These are phyloP conservation scores for Ennomos erosarius DNA, from an alignment of 2,888 invertebrate genomes.

Conservation along the genomic window DNA sequence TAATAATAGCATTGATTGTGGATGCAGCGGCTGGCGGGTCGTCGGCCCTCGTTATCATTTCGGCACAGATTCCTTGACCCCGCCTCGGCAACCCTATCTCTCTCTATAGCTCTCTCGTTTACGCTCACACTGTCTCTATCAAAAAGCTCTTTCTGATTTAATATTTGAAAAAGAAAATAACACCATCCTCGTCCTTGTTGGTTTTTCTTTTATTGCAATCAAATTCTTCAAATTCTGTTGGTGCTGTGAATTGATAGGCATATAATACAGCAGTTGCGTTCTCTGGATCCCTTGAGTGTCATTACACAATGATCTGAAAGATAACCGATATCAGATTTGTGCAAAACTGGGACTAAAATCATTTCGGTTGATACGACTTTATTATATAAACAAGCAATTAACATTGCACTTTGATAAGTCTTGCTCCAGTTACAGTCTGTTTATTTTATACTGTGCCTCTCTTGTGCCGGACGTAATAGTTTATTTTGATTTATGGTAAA, in stretches of 20 bases:
- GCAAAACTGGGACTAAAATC: conserved; percentile 18
- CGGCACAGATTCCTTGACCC: conserved; percentile 81
- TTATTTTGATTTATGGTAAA: conserved; percentile 2
- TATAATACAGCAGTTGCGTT: too few species aligned
- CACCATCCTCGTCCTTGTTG: too few species aligned
- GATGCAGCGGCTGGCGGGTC: conserved; percentile 54
- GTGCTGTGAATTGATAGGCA: too few species aligned
- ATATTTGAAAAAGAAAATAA: background rate
- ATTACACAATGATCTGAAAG: conserved; percentile 17
- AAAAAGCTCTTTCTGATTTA: conserved; percentile 14
- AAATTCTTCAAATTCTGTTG: too few species aligned
- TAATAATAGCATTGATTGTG: conserved; percentile 48
- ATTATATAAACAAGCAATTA: conserved; percentile 24
- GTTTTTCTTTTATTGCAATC: too few species aligned
- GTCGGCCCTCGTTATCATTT: conserved; percentile 80
- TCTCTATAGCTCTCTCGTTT: conserved; percentile 32
- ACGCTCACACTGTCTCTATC: conserved; percentile 26
- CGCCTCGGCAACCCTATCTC: conserved; percentile 48
- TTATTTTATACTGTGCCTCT: conserved; percentile 6
- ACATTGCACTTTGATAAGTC: conserved; percentile 28
- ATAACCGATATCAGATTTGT: conserved; percentile 28
- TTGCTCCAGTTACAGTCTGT: conserved; percentile 21
- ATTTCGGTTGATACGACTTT: conserved; percentile 13
- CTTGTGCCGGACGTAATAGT: background rate
- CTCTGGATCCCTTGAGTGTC: conserved; percentile 19